phyloP scores from a whole-genome alignment of 2,888 invertebrate genomes.

The Protodeltote pygarga region DNA sequence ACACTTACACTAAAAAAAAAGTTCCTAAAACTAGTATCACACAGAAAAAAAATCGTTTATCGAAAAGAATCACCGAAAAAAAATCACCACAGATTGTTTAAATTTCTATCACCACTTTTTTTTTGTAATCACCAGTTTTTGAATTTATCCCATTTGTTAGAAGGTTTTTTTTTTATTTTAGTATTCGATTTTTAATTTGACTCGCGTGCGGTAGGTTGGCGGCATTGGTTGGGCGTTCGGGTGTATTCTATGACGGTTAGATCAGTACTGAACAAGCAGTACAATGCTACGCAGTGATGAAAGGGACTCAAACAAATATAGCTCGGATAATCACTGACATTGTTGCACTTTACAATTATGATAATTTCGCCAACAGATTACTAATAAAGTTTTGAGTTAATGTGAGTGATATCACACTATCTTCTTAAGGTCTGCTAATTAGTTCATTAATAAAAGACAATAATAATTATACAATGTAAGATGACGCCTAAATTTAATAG shows the following conservation, averaged over 20 bases:
- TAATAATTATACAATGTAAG: too few species aligned
- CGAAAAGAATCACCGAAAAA: constrained; percentile 36
- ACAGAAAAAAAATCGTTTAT: constrained; percentile 57
- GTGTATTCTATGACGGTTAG: constrained; percentile 28
- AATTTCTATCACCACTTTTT: constrained; percentile 34
- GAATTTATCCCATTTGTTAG: constrained; percentile 76
- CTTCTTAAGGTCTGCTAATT: too few species aligned
- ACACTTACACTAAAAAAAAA: constrained; percentile 53
- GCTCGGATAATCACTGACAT: constrained; percentile 1
- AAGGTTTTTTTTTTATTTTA: constrained; percentile 20
- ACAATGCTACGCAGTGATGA: constrained; percentile 23
- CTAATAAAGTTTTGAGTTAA: too few species aligned
- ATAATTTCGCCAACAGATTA: neutral
- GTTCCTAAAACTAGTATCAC: constrained; percentile 82
- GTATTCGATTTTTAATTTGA: constrained; percentile 72
- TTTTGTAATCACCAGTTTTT: constrained; percentile 27
- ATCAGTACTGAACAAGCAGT: constrained; percentile 30
- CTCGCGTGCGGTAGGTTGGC: constrained; percentile 72
- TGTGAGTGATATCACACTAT: too few species aligned
- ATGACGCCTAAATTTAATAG: too few species aligned
- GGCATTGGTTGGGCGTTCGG: constrained; percentile 65
- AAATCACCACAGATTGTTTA: constrained; percentile 30
- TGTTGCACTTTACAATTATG: constrained; percentile 12
- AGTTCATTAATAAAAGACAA: too few species aligned
- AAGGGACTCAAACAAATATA: constrained; percentile 7